Evolutionary conservation across 2,888 invertebrate genomes (phyloP), one percentile per base, ranked within the genome.

Genomic region (Aquatica leii): DNA sequence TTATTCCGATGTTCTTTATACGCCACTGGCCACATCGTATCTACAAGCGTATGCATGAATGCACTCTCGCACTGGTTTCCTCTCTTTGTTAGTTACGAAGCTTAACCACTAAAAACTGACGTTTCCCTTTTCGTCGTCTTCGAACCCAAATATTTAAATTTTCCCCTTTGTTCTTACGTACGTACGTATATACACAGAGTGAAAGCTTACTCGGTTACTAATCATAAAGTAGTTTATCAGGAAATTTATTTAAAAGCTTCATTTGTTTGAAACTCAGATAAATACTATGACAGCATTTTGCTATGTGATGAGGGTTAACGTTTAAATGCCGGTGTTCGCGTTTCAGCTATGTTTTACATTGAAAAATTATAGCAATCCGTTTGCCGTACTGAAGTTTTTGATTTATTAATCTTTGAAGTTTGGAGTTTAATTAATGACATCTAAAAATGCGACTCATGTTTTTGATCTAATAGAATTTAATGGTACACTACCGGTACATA

Each of bases 261-360:
- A 66, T 66, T 64, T 66, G 63, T 66, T 66, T 66, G 56, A 60
- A 63, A 64, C 66, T 49, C 52, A 66, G 63, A 66, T 66, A 66
- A 66, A 66, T 37, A 59, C 55, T 59, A 63, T 66, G 66, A 66
- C 66, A 66, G 62, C 48, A 55, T 62, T 55, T 66, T 59, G 62
- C 63, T 66, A 62, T 63, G 59, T 66, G 66, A 66, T 62, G 66
- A 66, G 66, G 66, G 66, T 62, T 59, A 49, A 24, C 37, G 53
- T 54, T 62, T 54, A 62, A 62, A 34, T 5, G 34, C n/a, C 11
- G 18, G 21, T 43, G 62, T 31, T 18, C 41, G 58, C 53, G 58
- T 57, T 58, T 40, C 31, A 24, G 62, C 40, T 48, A 62, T 62
- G 62, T 62, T 62, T 62, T 58, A 62, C 62, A 62, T 58, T 62